These are phyloP conservation scores for Plestiodon gilberti DNA, from an alignment of 2,113 vertebrate genomes.

Conservation along the genomic window DNA sequence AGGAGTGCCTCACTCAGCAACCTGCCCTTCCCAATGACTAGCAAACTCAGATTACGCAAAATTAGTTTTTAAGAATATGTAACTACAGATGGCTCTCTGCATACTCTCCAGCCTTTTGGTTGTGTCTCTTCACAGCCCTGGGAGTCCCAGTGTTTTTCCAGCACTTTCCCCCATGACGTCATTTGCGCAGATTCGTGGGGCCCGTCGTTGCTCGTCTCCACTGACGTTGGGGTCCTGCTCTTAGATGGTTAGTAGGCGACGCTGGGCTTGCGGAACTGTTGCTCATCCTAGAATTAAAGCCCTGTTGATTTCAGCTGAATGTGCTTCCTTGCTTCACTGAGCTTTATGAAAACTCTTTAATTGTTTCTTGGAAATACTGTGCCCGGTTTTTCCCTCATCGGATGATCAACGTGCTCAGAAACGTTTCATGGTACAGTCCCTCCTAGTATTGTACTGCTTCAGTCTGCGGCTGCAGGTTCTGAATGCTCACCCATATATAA, in stretches of 20 bases:
- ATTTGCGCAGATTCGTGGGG: slow-evolving; percentile 96
- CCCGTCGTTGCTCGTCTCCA: slow-evolving; percentile 92
- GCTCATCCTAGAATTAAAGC: background rate
- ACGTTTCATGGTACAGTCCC: background rate
- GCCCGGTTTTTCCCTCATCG: background rate
- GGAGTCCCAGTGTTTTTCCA: slow-evolving; percentile 97
- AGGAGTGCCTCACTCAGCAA: background rate
- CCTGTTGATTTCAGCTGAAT: background rate
- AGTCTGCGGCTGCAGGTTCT: too few relatives aligned
- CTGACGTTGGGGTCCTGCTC: slow-evolving; percentile 92
- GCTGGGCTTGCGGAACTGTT: background rate
- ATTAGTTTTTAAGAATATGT: background rate
- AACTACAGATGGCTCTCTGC: background rate
- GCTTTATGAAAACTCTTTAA: background rate
- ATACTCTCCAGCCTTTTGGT: slow-evolving; percentile 60
- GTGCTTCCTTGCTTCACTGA: background rate
- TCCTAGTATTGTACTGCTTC: background rate
- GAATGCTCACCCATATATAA: background rate
- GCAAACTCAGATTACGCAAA: background rate
- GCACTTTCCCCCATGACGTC: slow-evolving; percentile 91
- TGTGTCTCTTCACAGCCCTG: slow-evolving; percentile 86
- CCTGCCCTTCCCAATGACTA: background rate
- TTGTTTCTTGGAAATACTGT: too few relatives aligned
- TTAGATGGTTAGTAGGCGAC: slow-evolving; percentile 81
- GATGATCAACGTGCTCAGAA: background rate